Evolutionary conservation across 2,888 invertebrate genomes (phyloP), one percentile per base, ranked within the genome.

Genomic region (Galeopsomyia nigrocyanea): DNA sequence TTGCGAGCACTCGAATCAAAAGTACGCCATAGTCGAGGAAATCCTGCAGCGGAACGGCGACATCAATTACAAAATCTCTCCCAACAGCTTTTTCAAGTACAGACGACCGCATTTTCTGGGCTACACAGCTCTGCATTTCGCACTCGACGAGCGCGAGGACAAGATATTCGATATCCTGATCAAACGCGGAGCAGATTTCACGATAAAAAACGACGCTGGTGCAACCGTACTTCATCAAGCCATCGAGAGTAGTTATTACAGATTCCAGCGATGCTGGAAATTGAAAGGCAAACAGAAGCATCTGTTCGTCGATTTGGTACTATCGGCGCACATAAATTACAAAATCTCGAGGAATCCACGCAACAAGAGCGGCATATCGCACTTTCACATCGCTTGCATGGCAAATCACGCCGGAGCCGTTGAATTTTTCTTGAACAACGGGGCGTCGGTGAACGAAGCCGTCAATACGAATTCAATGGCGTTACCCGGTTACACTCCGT

Each of bases 321-420:
- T 70, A 1, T 14, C 13, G 6, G 22, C 22, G 6, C 70, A 70
- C 10, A n/a, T 46, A 9, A 7, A 58, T 13, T 21, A 16, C 1
- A 31, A 58, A 2, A 46, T 39, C 19, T 0, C n/a, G 5, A 6
- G n/a, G 0, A 70, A 70, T 58, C 64, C 64, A 0, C 21, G 22
- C 3, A 57, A 58, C 46, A 50, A 21, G 13, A 39, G 51, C 10
- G 70, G 70, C 9, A 58, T 70, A 17, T 58, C 64, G 6, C 70
- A 70, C 16, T 22, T 70, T 22, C 70, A 70, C 14, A 51, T 70
- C 13, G 63, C 70, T 1, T 70, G 64, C 3, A 51, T 70, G 51
- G 2, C 47, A 6, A 50, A 64, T 9, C n/a, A 70, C 46, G 10
- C 5, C 0, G 10, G 22, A 17, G 58, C 13, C 16, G 50, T 58